phyloP scores from a whole-genome alignment of 2,797 vertebrate genomes.

The Danio albolineatus region DNA sequence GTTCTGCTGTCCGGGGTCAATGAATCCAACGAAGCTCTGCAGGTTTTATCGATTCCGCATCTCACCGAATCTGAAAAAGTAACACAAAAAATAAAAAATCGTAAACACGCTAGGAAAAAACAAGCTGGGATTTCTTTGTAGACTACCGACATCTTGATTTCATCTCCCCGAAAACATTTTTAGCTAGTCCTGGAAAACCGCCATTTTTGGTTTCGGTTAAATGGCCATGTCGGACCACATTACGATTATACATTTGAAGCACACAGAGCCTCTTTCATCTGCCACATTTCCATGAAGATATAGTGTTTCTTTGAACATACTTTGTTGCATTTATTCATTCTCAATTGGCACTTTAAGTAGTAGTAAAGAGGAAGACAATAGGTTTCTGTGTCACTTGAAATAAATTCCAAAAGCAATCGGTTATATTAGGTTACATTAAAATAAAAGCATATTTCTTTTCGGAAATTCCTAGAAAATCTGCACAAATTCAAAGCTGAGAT shows the following conservation, averaged over 20 bases:
- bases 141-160: background rate
- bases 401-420: too few species aligned
- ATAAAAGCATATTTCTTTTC: too few species aligned
- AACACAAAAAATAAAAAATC: conserved; percentile 9
- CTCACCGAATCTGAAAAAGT: conserved; percentile 77
- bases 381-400: too few species aligned
- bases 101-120: background rate
- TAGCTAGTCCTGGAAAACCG: background rate
- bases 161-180: background rate
- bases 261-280: background rate
- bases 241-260: background rate
- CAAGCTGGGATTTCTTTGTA: background rate
- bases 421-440: too few species aligned
- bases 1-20: background rate
- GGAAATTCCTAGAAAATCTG: too few species aligned
- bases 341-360: too few species aligned
- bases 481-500: too few species aligned
- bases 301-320: too few species aligned
- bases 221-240: background rate
- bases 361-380: too few species aligned
- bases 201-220: background rate
- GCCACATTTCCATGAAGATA: too few species aligned
- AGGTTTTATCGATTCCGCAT: background rate
- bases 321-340: too few species aligned
- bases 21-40: conserved; percentile 10